Percentiles rank a stretch among this genome's conserved stretches.
Conservation (phyloP, 2,113 vertebrate species). For the Erythrocercus mccallii region DNA sequence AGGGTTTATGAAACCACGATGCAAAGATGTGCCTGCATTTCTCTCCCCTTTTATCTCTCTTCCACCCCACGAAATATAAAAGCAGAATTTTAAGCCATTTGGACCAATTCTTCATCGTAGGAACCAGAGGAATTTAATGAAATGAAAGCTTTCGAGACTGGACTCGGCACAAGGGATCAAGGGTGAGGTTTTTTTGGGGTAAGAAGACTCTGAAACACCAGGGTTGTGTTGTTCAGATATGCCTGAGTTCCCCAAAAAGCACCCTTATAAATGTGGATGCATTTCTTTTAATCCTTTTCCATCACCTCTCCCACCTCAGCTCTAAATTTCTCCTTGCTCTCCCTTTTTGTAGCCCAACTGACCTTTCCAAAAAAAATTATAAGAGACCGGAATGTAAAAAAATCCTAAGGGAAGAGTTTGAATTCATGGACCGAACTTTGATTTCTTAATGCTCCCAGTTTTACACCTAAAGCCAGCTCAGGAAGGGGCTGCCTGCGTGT, state of each 20-base stretch:
- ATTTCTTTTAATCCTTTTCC: background rate
- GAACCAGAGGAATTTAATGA: background rate
- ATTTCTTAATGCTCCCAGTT: background rate
- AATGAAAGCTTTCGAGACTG: rapidly evolving
- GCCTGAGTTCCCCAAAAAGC: background rate
- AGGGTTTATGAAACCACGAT: background rate
- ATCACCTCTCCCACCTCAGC: background rate
- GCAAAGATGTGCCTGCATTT: background rate
- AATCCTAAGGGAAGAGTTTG: background rate
- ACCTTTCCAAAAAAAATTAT: background rate
- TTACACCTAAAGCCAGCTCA: background rate
- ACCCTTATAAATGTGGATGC: rapidly evolving
- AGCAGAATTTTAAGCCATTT: background rate
- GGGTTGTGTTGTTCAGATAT: rapidly evolving
- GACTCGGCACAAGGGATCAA: background rate
- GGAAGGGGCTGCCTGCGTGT: background rate
- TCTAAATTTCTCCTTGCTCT: background rate
- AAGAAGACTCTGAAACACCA: background rate
- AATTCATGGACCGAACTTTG: background rate
- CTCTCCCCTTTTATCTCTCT: background rate
- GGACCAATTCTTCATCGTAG: rapidly evolving
- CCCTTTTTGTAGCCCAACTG: background rate
- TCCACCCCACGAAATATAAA: background rate
- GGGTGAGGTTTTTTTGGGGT: background rate
- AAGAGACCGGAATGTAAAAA: rapidly evolving